These are phyloP conservation scores for Campylomormyrus numenius DNA, from an alignment of 2,113 vertebrate genomes.

Conservation along the genomic window DNA sequence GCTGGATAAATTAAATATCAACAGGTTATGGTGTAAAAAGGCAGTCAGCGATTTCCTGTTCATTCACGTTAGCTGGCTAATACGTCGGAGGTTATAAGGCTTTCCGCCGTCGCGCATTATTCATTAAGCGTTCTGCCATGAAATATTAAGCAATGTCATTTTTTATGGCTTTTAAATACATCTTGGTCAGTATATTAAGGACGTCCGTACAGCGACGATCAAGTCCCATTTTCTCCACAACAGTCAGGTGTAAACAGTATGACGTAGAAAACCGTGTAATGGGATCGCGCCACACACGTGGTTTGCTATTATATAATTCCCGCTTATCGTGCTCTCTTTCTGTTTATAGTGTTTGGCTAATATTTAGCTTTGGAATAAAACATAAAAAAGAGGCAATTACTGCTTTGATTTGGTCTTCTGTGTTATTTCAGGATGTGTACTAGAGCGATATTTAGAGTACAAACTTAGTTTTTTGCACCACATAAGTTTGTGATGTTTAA, in stretches of 20 bases:
- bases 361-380: background rate
- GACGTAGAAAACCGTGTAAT: background rate
- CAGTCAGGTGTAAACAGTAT: background rate
- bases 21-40: background rate
- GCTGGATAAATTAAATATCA: background rate
- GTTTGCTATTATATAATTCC: slow-evolving; percentile 4
- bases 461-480: background rate
- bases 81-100: background rate
- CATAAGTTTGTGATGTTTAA: background rate
- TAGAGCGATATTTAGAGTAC: background rate
- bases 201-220: background rate
- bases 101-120: background rate
- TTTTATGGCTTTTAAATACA: background rate
- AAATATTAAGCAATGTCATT: background rate
- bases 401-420: background rate
- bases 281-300: slow-evolving; percentile 4
- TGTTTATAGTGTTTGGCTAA: background rate
- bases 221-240: background rate
- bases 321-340: background rate
- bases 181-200: background rate
- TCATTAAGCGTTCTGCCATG: background rate
- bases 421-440: background rate
- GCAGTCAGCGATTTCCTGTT: background rate
- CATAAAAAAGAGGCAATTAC: background rate
- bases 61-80: background rate